phyloP scores from a whole-genome alignment of 2,797 vertebrate genomes.

The Steatocranus sp. region DNA sequence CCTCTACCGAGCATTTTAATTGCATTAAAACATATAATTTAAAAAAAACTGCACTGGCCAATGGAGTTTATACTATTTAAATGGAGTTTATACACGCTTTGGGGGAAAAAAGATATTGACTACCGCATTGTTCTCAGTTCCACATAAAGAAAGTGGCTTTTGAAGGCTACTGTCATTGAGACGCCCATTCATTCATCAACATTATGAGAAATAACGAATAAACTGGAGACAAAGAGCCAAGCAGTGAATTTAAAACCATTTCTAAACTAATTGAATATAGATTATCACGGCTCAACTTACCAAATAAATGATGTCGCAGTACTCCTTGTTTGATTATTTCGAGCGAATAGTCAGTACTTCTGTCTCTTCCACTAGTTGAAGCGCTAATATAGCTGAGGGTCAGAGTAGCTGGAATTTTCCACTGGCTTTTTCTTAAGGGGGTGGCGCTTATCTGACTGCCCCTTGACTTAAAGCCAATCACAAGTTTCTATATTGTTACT shows the following conservation, averaged over 20 bases:
- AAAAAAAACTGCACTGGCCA: neutral
- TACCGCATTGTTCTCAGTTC: neutral
- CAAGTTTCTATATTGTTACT: neutral
- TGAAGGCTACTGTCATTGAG: neutral
- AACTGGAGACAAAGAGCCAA: neutral
- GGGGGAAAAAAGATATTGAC: neutral
- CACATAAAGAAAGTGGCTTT: neutral
- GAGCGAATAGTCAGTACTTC: fast-evolving
- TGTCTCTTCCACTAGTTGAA: neutral
- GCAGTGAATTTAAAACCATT: neutral
- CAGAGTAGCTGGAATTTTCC: conserved; percentile 71
- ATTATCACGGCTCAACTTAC: neutral
- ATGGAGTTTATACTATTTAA: neutral
- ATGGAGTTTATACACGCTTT: neutral
- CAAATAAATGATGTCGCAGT: neutral
- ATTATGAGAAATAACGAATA: neutral
- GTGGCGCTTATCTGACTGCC: neutral
- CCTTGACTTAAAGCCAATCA: conserved; percentile 39
- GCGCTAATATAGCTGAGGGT: neutral
- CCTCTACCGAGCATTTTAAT: neutral
- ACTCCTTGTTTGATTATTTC: neutral
- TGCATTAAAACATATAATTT: neutral
- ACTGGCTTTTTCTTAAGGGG: conserved; percentile 5
- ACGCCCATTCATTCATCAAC: neutral
- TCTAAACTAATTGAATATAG: fast-evolving